Evolutionary conservation across 2,113 vertebrate species (phyloP), one percentile per base, ranked within the genome.

Genomic region (Strix aluco): DNA sequence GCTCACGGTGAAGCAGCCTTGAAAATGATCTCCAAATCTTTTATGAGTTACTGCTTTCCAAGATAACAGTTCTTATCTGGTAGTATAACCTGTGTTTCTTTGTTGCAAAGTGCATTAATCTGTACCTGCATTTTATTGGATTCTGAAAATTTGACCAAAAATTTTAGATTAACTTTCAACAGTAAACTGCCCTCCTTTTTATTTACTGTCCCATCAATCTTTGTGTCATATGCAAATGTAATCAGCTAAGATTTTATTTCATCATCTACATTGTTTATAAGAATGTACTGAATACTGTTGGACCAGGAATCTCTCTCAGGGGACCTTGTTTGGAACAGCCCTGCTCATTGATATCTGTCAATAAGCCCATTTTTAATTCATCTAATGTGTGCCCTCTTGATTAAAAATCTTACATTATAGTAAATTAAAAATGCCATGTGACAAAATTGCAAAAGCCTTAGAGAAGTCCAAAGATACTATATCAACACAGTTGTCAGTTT

Each of bases 151-250:
- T 23, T 59, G 66, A 79, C n/a, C 22, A 58, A 88, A 21, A 34
- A 58, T 82, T 70, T 89, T 74, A 95, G 52, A 88, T 96, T 88
- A 94, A 93, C 93, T 88, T 91, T 66, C 62, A 88, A 51, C 58
- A 70, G 66, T 55, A 90, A 96, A 49, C 36, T 90, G 67, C 22
- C n/a, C 12, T 88, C n/a, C 15, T 69, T 88, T 90, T 92, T 88
- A 88, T 93, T 95, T 66, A 86, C 22, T 85, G 58, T 61, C 27
- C 27, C 54, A 96, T 95, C 78, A 90, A 82, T 97, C 87, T 96
- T 93, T 86, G 49, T 93, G 78, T 95, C 88, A 90, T 92, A 95
- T 96, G 94, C 85, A 97, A 95, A 96, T 97, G 93, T 97, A 96
- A 96, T 96, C 96, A 96, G 67, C 88, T 86, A 92, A 96, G 74